phyloP scores from a whole-genome alignment of 2,888 invertebrate species.

The Craniophora ligustri region DNA sequence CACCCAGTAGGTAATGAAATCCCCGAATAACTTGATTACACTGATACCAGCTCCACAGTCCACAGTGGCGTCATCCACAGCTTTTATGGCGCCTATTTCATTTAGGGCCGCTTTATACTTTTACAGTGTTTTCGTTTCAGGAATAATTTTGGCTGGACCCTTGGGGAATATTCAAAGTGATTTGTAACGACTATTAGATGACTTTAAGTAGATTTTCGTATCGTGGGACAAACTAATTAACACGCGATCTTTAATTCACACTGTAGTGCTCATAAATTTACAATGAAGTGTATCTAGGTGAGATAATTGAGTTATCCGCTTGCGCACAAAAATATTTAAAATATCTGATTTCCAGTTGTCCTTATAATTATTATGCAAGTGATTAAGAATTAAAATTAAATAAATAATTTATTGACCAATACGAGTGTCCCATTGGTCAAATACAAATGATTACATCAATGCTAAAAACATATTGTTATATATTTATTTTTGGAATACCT shows the following conservation, averaged over 20 bases:
- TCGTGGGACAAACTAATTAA: constrained; percentile 10
- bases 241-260: constrained; percentile 30
- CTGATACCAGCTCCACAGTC: constrained; percentile 30
- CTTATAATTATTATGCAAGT: too few species aligned
- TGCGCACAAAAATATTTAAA: too few species aligned
- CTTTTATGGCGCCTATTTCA: constrained; percentile 34
- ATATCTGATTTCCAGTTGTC: too few species aligned
- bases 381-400: too few species aligned
- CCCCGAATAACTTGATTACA: constrained; percentile 32
- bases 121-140: constrained; percentile 28
- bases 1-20: constrained; percentile 39
- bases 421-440: too few species aligned
- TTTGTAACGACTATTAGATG: constrained; percentile 21
- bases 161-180: constrained; percentile 36
- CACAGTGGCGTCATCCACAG: constrained; percentile 27
- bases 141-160: constrained; percentile 19
- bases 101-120: constrained; percentile 31
- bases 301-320: too few species aligned
- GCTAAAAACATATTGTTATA: too few species aligned
- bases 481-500: too few species aligned
- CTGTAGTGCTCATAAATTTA: constrained; percentile 3
- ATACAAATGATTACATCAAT: too few species aligned
- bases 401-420: too few species aligned
- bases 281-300: too few species aligned
- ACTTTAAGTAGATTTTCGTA: background rate